These are phyloP conservation scores for Mythimna ferrago DNA, from an alignment of 2,888 invertebrate genomes.

Conservation along the genomic window DNA sequence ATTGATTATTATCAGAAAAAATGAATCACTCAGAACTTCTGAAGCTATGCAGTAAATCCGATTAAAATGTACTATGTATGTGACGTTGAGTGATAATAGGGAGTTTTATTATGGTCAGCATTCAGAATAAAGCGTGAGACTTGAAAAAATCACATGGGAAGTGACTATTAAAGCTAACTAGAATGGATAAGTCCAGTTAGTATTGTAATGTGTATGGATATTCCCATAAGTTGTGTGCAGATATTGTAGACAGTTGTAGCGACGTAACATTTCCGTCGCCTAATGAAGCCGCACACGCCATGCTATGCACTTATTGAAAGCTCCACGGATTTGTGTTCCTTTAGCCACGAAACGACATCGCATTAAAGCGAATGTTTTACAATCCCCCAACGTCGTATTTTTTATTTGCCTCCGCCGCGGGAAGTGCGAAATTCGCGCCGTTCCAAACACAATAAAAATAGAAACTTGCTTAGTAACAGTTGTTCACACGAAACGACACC, in stretches of 20 bases:
- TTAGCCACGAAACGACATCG: conserved; percentile 59
- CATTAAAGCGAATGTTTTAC: conserved; percentile 76
- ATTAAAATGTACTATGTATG: conserved; percentile 36
- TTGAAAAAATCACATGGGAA: conserved; percentile 6
- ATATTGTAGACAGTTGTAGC: conserved; percentile 15
- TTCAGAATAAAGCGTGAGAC: conserved; percentile 18
- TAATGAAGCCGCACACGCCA: conserved; percentile 71
- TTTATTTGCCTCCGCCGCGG: conserved; percentile 74
- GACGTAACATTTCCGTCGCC: conserved; percentile 64
- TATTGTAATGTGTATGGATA: conserved; percentile 5
- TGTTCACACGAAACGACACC: conserved; percentile 61
- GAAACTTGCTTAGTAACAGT: conserved; percentile 65
- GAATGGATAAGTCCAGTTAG: conserved; percentile 6
- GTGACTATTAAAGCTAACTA: conserved; percentile 6
- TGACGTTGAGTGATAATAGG: conserved; percentile 36
- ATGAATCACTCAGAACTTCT: conserved; percentile 25
- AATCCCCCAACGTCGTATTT: conserved; percentile 69
- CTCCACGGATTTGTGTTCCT: conserved; percentile 72
- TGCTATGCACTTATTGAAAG: conserved; percentile 65
- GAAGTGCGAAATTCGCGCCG: conserved; percentile 82
- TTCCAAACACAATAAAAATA: conserved; percentile 71
- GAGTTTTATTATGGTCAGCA: conserved; percentile 17
- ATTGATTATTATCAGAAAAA: conserved; percentile 53
- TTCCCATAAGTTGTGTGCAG: conserved; percentile 14
- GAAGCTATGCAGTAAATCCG: conserved; percentile 41